Base-by-base conservation (phyloP, 2,113 vertebrate genomes). In the Nyctibius bracteatus region DNA sequence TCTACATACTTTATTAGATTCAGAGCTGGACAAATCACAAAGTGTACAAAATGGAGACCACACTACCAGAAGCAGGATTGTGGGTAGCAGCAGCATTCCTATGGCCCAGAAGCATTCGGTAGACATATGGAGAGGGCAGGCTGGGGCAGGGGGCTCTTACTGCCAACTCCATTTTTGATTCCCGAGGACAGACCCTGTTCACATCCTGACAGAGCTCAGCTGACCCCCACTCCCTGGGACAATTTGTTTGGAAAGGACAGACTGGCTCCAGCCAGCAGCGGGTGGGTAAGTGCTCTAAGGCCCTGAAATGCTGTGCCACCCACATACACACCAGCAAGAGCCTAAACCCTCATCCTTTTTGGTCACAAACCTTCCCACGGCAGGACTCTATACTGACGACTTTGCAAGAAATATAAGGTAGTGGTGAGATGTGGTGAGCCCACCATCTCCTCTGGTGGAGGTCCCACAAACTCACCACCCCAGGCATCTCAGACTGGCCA, bases 11-110 rank as follows among this genome's bases (percentile, higher is more conserved):
- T 98, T 98, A 98, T 98, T 98, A 97, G 98, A 95, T 97, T 98
- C 97, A 97, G 98, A 98, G 98, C 98, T 98, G 98, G 98, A 99
- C 98, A 83, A 98, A 98, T 98, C 98, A 99, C 98, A 98, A 96
- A 92, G 96, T 98, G 97, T 98, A 99, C 98, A 98, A 98, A 99
- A 98, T 97, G 96, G 98, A 98, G 98, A 98, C 98, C 98, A 98
- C 98, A 98, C 98, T 98, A 98, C 97, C 96, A 98, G 98, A 97
- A 98, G 98, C 98, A 94, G 92, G 88, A 93, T 8, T 94, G 94
- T 89, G 94, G 95, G 93, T 72, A 68, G 94, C 96, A 84, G 92
- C 96, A 97, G 96, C 96, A 92, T 96, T 96, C 91, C 94, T 90
- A 95, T 15, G 88, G 91, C 90, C 95, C 92, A 91, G 72, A 96